phyloP scores from a whole-genome alignment of 35 echinoderm and acorn worm species.

The Chiridota heheva region DNA sequence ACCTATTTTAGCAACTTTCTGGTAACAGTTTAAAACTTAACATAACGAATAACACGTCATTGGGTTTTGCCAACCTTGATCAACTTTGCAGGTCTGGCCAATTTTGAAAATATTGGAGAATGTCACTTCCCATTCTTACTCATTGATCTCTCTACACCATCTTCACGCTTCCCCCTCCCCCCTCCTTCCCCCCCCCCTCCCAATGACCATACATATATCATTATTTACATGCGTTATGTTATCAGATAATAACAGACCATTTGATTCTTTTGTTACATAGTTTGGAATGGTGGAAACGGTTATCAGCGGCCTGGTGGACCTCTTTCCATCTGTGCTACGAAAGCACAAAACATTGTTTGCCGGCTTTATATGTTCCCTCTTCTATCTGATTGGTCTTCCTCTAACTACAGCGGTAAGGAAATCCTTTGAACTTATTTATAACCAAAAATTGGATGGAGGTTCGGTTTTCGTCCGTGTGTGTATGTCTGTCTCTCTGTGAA shows the following conservation, averaged over 20 bases:
- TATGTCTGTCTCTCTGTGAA: too few species aligned
- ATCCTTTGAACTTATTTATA: not conserved
- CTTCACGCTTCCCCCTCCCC: not conserved
- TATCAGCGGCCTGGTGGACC: conserved; percentile 67
- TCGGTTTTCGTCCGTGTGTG: too few species aligned
- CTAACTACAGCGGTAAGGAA: conserved; percentile 62
- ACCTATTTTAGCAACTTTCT: too few species aligned
- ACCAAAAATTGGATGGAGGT: too few species aligned
- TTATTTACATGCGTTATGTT: not conserved
- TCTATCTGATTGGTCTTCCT: conserved; percentile 79
- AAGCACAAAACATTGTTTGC: conserved; percentile 49
- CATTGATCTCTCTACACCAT: too few species aligned
- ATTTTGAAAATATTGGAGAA: too few species aligned
- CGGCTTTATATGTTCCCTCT: conserved; percentile 45
- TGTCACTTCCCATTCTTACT: not conserved
- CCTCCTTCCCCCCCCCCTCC: not conserved
- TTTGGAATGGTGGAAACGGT: conserved; percentile 91
- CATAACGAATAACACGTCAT: too few species aligned
- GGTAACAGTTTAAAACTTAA: too few species aligned
- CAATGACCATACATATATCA: not conserved
- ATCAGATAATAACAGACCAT: not conserved
- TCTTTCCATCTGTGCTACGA: conserved; percentile 62
- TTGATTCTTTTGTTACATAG: conserved; percentile 50
- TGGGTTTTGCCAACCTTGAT: too few species aligned
- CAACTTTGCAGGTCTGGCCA: too few species aligned